Evolutionary conservation across 2,888 invertebrate species (phyloP).

Genomic region (Xestia rhomboidea): DNA sequence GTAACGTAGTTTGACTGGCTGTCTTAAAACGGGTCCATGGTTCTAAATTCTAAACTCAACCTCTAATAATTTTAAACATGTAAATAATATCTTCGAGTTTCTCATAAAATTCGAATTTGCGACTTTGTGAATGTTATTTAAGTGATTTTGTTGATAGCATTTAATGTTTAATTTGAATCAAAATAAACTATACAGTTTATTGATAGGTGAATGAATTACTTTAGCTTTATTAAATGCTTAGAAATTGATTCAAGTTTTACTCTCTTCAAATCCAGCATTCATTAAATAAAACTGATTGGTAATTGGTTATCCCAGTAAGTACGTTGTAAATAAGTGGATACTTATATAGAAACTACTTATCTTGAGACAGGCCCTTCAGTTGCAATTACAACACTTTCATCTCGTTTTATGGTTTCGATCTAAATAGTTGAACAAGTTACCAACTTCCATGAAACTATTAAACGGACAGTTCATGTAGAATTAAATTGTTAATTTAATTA

Average conservation of each 20-base stretch:
- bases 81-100: neutral
- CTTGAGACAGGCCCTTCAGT: neutral
- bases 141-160: neutral
- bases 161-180: neutral
- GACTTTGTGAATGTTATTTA: neutral
- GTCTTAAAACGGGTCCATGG: neutral
- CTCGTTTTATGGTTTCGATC: conserved; percentile 36
- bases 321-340: conserved; percentile 8
- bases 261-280: neutral
- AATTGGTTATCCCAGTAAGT: neutral
- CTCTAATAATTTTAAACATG: neutral
- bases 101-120: neutral
- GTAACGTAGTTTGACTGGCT: neutral
- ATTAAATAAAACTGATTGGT: conserved; percentile 9
- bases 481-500: neutral
- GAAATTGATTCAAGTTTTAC: neutral
- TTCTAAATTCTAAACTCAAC: neutral
- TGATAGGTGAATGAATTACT: neutral
- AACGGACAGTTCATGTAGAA: neutral
- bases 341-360: conserved; percentile 7
- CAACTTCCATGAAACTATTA: conserved; percentile 2
- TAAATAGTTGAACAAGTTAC: conserved; percentile 12
- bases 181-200: neutral
- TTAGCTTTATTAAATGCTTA: neutral
- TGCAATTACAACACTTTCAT: neutral